Percentiles rank a stretch among this genome's conserved stretches.
These are phyloP conservation scores for Plebejus argus DNA, from an alignment of 2,888 invertebrate genomes.

Conservation along the genomic window DNA sequence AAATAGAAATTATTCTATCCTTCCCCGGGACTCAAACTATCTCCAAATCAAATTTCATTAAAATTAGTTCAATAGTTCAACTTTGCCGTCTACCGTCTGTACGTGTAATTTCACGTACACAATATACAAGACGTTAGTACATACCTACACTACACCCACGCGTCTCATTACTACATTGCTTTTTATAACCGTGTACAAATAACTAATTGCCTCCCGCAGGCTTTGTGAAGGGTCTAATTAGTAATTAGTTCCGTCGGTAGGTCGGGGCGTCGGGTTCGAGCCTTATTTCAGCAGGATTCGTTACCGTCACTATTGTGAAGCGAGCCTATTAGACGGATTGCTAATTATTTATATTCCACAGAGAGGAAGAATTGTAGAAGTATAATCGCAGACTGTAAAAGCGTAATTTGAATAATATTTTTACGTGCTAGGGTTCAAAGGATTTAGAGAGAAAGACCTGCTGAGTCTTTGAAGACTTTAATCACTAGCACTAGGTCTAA, in stretches of 20 bases:
- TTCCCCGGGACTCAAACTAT: no score
- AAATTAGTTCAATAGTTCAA: no score
- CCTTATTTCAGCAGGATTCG: not conserved
- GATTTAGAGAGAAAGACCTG: no score
- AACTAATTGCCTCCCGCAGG: slow-evolving; percentile 40
- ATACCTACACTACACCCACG: not conserved
- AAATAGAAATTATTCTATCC: no score
- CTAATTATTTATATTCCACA: slow-evolving; percentile 2
- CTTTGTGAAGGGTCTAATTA: slow-evolving; percentile 31
- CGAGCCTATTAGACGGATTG: not conserved
- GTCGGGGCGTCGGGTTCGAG: not conserved
- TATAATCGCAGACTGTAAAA: not conserved
- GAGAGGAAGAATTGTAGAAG: not conserved
- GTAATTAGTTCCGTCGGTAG: slow-evolving; percentile 39
- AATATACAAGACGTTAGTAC: not conserved
- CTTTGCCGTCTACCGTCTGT: no score
- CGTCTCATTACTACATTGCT: slow-evolving; percentile 16
- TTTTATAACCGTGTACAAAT: slow-evolving; percentile 34
- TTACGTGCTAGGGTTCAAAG: no score
- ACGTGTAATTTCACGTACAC: not conserved
- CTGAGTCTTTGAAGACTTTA: no score
- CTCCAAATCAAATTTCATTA: no score
- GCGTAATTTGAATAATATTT: not conserved
- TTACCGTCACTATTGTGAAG: not conserved
- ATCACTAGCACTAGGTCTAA: no score